Evolutionary conservation across 2,888 invertebrate genomes (phyloP).

Genomic region (Apotomis turbidana): DNA sequence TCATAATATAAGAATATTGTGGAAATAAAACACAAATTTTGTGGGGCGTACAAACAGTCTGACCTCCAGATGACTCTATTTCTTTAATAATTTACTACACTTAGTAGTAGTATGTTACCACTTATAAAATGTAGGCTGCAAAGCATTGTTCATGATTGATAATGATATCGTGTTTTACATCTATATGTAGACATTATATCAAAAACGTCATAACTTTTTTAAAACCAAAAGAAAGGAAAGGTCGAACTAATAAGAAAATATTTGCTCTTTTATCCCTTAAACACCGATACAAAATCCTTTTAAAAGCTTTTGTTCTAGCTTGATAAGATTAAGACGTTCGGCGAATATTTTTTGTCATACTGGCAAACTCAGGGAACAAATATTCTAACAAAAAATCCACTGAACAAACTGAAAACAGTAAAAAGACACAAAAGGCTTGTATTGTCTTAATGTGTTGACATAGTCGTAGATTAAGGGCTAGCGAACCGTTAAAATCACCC

Average conservation of each 20-base stretch:
- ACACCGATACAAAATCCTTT: background rate
- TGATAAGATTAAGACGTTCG: slow-evolving; percentile 10
- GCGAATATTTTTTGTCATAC: slow-evolving; percentile 1
- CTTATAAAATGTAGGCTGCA: too few relatives aligned
- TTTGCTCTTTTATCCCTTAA: background rate
- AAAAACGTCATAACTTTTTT: background rate
- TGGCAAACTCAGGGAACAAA: background rate
- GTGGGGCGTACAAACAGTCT: too few relatives aligned
- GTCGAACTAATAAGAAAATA: background rate
- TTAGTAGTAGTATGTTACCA: too few relatives aligned
- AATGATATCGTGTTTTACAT: background rate
- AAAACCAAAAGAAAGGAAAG: background rate
- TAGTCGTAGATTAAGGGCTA: background rate
- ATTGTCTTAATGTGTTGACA: too few relatives aligned
- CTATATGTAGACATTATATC: background rate
- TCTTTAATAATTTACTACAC: too few relatives aligned
- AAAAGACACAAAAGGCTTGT: too few relatives aligned
- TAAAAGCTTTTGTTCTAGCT: background rate
- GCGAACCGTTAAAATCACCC: background rate
- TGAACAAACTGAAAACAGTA: too few relatives aligned
- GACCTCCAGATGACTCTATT: too few relatives aligned
- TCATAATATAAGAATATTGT: too few relatives aligned
- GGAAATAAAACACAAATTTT: too few relatives aligned
- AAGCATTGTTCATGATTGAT: too few relatives aligned
- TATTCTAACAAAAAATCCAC: background rate